Evolutionary conservation across 1,140 invertebrate species (phyloP), one percentile per base, ranked within the genome.

Genomic region (Zaprionus lachaisei): DNA sequence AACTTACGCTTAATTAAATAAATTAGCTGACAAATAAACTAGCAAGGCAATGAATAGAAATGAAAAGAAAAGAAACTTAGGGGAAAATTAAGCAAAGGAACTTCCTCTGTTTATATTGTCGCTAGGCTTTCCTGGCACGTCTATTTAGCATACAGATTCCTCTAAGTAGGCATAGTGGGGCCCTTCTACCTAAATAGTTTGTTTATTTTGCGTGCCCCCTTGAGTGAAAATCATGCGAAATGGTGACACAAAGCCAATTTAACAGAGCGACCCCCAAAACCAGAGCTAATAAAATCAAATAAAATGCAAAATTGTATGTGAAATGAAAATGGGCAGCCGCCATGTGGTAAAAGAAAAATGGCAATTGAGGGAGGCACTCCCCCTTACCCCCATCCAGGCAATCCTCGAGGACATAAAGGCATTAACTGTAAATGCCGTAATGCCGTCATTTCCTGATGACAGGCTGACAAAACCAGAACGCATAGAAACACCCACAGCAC

Each of bases 341-440:
- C 61, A 26, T 5, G 63, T 67, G 49, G 38, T 41, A 64, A 77
- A 86, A 64, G 80, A 34, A 34, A 34, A 34, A 34, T 2, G 31
- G 31, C 31, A 9, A 9, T 34, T 11, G 31, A 34, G 31, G 31
- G 31, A 34, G 31, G 9, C 9, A 34, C 31, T 11, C 9, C 31
- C 9, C 9, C 9, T 11, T 34, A 34, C 31, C 31, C 68, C 75
- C 49, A 56, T 66, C 37, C 44, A 34, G 9, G 9, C 80, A 89
- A 77, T 89, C 81, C 81, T 89, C 51, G 72, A 82, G 79, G 62
- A 90, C 81, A 89, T 90, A 81, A 85, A 77, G 81, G 85, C 85
- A 90, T 89, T 90, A 85, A 81, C 85, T 85, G 81, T 90, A 85
- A 90, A 89, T 85, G 85, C 81, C 67, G 79, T 90, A 90, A 85